Percentiles rank a stretch among this genome's conserved stretches.
These are phyloP conservation scores for Macrostomum lignano DNA, from an alignment of 1,140 invertebrate genomes.

Conservation along the genomic window DNA sequence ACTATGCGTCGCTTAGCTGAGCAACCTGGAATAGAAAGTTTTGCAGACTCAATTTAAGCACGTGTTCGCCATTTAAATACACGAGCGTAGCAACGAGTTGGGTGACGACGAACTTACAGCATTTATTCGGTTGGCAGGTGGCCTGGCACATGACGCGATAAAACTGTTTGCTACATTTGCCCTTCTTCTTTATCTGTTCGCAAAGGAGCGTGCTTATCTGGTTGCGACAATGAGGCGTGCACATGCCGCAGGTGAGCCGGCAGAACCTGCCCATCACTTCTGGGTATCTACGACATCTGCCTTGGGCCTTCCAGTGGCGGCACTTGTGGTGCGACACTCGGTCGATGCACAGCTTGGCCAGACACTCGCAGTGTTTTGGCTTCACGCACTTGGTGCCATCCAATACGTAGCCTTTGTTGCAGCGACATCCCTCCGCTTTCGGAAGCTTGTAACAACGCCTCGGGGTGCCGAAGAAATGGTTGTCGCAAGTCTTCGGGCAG, in stretches of 20 bases:
- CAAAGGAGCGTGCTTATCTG: slow-evolving; percentile 1
- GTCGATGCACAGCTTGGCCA: background rate
- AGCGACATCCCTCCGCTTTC: slow-evolving; percentile 2
- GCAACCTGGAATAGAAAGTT: too few relatives aligned
- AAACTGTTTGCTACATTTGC: slow-evolving; percentile 4
- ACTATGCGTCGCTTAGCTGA: too few relatives aligned
- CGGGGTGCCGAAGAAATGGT: slow-evolving; percentile 4
- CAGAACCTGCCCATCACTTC: slow-evolving; percentile 1
- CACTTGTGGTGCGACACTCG: background rate
- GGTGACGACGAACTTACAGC: too few relatives aligned
- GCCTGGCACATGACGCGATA: background rate
- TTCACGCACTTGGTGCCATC: slow-evolving; percentile 4
- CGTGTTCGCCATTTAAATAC: too few relatives aligned
- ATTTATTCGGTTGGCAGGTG: too few relatives aligned
- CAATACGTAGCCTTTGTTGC: slow-evolving; percentile 4
- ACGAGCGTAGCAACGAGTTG: too few relatives aligned
- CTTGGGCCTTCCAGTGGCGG: slow-evolving; percentile 1
- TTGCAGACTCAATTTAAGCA: too few relatives aligned
- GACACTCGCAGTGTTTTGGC: slow-evolving; percentile 3
- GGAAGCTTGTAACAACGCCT: slow-evolving; percentile 4
- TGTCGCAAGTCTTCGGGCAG: slow-evolving; percentile 6
- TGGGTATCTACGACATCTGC: slow-evolving; percentile 3
- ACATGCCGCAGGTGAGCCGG: background rate
- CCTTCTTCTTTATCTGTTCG: background rate
- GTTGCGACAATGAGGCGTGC: too few relatives aligned